Evolutionary conservation across 1,140 invertebrate species (phyloP).

Genomic region (Cherax quadricarinatus): DNA sequence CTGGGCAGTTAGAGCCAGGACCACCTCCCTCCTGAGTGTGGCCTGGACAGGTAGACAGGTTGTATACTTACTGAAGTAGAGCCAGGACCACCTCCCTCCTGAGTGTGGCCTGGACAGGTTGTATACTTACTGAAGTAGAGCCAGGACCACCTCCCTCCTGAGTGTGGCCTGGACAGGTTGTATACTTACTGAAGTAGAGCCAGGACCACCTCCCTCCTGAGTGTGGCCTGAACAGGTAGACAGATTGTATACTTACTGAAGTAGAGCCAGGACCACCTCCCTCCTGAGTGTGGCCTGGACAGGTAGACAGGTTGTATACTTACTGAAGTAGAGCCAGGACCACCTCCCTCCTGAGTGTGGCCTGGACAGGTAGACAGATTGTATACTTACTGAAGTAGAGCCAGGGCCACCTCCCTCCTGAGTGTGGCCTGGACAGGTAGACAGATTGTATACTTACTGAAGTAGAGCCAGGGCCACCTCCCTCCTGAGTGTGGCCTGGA

Average conservation of each 20-base stretch:
- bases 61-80: too few relatives aligned
- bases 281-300: slow-evolving; percentile 70
- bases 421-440: slow-evolving; percentile 68
- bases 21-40: too few relatives aligned
- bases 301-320: background rate
- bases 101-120: too few relatives aligned
- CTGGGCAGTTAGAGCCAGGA: too few relatives aligned
- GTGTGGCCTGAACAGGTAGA: too few relatives aligned
- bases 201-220: too few relatives aligned
- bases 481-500: slow-evolving; percentile 71
- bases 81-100: too few relatives aligned
- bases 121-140: too few relatives aligned
- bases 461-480: slow-evolving; percentile 38
- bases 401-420: slow-evolving; percentile 50
- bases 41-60: too few relatives aligned
- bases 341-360: slow-evolving; percentile 66
- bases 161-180: too few relatives aligned
- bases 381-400: slow-evolving; percentile 15
- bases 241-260: slow-evolving; percentile 1
- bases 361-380: slow-evolving; percentile 44
- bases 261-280: slow-evolving; percentile 33
- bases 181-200: too few relatives aligned
- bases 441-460: background rate
- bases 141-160: too few relatives aligned
- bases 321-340: slow-evolving; percentile 13